Conservation (phyloP, 2,888 invertebrate species). For the Dryadula phaetusa region DNA sequence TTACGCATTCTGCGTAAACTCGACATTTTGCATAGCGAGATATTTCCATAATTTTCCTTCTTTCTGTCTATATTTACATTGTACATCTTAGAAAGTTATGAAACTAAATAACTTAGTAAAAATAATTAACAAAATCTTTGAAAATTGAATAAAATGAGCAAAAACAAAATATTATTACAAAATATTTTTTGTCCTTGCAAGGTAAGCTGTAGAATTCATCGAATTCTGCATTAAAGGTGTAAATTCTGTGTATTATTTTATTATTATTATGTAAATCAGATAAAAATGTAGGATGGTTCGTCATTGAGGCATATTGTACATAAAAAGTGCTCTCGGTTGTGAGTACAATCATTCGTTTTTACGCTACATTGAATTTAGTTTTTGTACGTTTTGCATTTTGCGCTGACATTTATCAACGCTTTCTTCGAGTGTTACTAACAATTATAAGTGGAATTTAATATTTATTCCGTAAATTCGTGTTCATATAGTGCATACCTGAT, state of each 20-base stretch:
- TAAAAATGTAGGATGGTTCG: constrained; percentile 13
- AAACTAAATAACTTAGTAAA: no score
- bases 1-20: no score
- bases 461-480: background rate
- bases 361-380: constrained; percentile 48
- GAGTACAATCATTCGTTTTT: constrained; percentile 47
- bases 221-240: background rate
- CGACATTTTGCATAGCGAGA: no score
- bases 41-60: no score
- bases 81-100: no score
- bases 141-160: background rate
- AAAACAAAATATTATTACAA: background rate
- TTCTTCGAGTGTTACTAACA: constrained; percentile 24
- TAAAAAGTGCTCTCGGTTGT: constrained; percentile 23
- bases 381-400: constrained; percentile 45
- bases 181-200: background rate
- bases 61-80: no score
- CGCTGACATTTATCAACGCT: constrained; percentile 37
- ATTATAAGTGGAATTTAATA: background rate
- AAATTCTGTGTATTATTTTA: constrained; percentile 1
- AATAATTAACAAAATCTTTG: no score
- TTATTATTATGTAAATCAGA: constrained; percentile 17
- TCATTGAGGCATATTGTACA: background rate
- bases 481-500: no score
- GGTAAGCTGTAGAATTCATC: no score